Percentiles rank a stretch among this genome's conserved stretches.
Evolutionary conservation across 2,888 invertebrate genomes (phyloP).

Genomic region (Panorpa germanica): DNA sequence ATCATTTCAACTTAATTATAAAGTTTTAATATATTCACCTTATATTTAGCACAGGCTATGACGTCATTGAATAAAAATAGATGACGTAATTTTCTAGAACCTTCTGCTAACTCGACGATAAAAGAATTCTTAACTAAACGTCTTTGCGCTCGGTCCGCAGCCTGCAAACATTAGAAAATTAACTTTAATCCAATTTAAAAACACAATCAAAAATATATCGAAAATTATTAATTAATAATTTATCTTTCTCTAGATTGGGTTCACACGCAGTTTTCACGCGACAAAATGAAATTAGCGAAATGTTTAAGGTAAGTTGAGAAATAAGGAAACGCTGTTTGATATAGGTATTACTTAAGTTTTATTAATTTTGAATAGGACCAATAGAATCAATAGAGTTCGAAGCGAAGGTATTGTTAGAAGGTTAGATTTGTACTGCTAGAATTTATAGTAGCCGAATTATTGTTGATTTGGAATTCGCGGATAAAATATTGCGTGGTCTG

Average conservation of each 20-base stretch:
- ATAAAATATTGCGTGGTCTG: no score
- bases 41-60: constrained; percentile 88
- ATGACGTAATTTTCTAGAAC: constrained; percentile 77
- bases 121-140: constrained; percentile 88
- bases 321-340: no score
- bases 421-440: no score
- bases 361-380: no score
- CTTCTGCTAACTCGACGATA: constrained; percentile 79
- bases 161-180: constrained; percentile 25
- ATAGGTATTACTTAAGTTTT: no score
- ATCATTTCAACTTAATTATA: neutral
- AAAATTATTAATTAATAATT: constrained; percentile 1
- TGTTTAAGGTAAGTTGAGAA: no score
- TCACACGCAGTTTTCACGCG: neutral
- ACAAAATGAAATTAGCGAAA: no score
- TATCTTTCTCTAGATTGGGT: neutral
- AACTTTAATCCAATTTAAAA: neutral
- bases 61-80: constrained; percentile 89
- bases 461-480: no score
- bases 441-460: no score
- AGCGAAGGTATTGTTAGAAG: no score
- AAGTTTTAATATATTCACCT: constrained; percentile 59
- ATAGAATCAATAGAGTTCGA: no score
- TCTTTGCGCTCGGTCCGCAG: constrained; percentile 60
- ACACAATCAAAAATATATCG: constrained; percentile 1